These are phyloP conservation scores for Solea solea DNA, from an alignment of 2,113 vertebrate species.

Conservation along the genomic window DNA sequence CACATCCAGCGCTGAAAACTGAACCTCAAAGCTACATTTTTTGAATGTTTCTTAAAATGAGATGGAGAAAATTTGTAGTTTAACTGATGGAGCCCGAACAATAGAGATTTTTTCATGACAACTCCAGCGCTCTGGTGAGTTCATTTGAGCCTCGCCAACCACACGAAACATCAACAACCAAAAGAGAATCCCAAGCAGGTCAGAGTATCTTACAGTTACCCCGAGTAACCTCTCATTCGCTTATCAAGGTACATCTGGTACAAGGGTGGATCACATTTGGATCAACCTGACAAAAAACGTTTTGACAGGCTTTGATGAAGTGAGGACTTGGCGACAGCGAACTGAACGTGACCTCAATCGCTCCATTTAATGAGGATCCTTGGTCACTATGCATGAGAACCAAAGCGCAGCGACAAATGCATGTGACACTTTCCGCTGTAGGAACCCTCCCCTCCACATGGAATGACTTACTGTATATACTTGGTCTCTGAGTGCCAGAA, in stretches of 20 bases:
- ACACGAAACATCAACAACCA: slow-evolving; percentile 10
- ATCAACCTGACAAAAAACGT: slow-evolving; percentile 22
- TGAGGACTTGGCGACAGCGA: slow-evolving; percentile 3
- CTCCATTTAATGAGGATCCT: slow-evolving; percentile 24
- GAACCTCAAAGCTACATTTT: slow-evolving; percentile 13
- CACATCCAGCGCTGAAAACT: not conserved
- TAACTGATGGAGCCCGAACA: slow-evolving; percentile 25
- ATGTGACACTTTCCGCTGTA: slow-evolving; percentile 47
- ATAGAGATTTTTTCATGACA: slow-evolving; percentile 19
- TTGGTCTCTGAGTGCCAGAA: slow-evolving; percentile 36
- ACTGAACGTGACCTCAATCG: slow-evolving; percentile 31
- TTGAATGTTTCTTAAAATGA: slow-evolving; percentile 1
- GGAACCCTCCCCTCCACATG: slow-evolving; percentile 45
- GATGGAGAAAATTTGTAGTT: slow-evolving; percentile 7
- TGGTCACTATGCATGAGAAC: slow-evolving; percentile 48
- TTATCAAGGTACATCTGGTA: slow-evolving; percentile 25
- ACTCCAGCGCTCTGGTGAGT: not conserved
- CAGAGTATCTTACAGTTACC: not conserved
- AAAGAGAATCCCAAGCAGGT: not conserved
- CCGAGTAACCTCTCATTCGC: slow-evolving; percentile 7
- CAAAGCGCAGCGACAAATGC: slow-evolving; percentile 41
- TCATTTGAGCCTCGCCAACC: slow-evolving; percentile 3
- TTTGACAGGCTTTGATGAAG: slow-evolving; percentile 17
- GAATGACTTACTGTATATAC: slow-evolving; percentile 51
- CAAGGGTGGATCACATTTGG: slow-evolving; percentile 17